Percentiles rank a stretch among this genome's conserved stretches.
These are phyloP conservation scores for Bombus terrestris DNA, from an alignment of 1,140 invertebrate genomes.

Conservation along the genomic window DNA sequence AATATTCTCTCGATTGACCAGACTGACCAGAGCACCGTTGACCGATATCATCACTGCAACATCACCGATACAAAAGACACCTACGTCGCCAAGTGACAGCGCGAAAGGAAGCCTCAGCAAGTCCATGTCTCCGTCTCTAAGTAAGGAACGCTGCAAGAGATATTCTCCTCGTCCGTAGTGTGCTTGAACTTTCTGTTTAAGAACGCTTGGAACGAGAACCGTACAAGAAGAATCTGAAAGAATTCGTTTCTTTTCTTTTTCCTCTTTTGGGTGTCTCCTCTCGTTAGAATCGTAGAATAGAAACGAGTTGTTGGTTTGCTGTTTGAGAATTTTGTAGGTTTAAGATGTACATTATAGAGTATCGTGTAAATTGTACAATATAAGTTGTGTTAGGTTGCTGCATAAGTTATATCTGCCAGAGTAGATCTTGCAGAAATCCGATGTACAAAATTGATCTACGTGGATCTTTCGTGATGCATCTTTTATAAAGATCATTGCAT, in stretches of 20 bases:
- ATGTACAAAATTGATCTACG: neutral
- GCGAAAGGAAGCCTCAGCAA: slow-evolving; percentile 71
- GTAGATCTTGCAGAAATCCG: neutral
- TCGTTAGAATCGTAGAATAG: neutral
- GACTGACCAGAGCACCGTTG: slow-evolving; percentile 90
- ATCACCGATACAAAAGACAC: slow-evolving; percentile 79
- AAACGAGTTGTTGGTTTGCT: neutral
- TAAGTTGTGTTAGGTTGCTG: neutral
- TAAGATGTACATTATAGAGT: neutral
- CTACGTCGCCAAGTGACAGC: slow-evolving; percentile 75
- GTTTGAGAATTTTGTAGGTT: slow-evolving; percentile 9
- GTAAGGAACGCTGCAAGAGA: slow-evolving; percentile 78
- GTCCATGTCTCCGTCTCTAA: slow-evolving; percentile 78
- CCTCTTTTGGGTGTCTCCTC: neutral
- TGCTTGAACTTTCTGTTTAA: neutral
- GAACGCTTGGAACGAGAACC: neutral
- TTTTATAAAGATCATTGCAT: neutral
- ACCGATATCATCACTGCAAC: slow-evolving; percentile 63
- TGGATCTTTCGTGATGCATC: neutral
- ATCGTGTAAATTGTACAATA: neutral
- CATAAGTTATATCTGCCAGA: neutral
- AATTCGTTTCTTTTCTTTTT: neutral
- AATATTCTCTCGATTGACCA: slow-evolving; percentile 95
- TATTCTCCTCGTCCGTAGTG: slow-evolving; percentile 63
- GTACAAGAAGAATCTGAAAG: neutral